Evolutionary conservation across 1,140 invertebrate genomes (phyloP).

Genomic region (Phocides pigmalion): DNA sequence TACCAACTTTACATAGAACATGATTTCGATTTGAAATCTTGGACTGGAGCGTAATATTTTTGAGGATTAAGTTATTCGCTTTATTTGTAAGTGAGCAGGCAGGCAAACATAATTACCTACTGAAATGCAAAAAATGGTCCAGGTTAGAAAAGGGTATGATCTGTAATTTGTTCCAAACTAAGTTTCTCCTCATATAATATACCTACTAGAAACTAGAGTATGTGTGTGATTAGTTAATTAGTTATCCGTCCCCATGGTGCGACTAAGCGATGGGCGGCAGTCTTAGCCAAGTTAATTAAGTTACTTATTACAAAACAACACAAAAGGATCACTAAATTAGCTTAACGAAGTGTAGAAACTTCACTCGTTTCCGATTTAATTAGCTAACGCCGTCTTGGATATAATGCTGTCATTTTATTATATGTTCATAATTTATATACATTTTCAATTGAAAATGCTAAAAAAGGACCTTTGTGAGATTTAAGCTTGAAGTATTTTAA

Average conservation of each 20-base stretch:
- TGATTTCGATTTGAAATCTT: too few species aligned
- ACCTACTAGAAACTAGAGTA: constrained; percentile 17
- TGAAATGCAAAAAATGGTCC: too few species aligned
- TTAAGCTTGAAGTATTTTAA: neutral
- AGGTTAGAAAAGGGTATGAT: too few species aligned
- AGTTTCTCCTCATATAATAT: neutral
- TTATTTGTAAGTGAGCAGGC: too few species aligned
- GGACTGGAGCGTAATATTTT: too few species aligned
- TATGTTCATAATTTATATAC: neutral
- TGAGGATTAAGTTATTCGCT: too few species aligned
- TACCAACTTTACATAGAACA: too few species aligned
- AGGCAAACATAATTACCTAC: too few species aligned
- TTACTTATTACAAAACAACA: constrained; percentile 48
- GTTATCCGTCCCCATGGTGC: constrained; percentile 42
- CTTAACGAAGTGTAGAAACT: constrained; percentile 35
- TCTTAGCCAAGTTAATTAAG: constrained; percentile 49
- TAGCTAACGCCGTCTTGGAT: constrained; percentile 8
- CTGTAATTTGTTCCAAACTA: too few species aligned
- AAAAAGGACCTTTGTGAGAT: neutral
- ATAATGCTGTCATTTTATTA: constrained; percentile 1
- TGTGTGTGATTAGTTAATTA: constrained; percentile 58
- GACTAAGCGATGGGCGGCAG: constrained; percentile 42
- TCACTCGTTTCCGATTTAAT: constrained; percentile 33
- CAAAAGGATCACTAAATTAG: constrained; percentile 39
- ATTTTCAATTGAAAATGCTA: neutral